phyloP scores from a whole-genome alignment of 1,140 invertebrate genomes.

The Paracyclopina nana region DNA sequence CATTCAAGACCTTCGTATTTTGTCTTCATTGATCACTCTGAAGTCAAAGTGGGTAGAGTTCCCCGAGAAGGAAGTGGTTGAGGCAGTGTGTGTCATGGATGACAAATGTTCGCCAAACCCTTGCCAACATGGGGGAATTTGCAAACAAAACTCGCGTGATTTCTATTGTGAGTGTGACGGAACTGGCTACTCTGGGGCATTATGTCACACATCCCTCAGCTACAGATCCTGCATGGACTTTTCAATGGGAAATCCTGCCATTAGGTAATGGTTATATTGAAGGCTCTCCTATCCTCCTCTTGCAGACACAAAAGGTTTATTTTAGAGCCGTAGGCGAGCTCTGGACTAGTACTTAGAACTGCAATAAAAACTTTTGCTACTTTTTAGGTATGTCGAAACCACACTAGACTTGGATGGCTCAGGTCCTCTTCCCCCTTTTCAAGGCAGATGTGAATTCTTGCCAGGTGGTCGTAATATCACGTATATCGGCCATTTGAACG shows the following conservation, averaged over 20 bases:
- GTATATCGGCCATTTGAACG: slow-evolving; percentile 50
- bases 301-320: too few relatives aligned
- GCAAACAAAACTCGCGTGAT: slow-evolving; percentile 68
- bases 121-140: slow-evolving; percentile 78
- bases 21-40: slow-evolving; percentile 61
- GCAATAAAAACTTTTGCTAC: too few relatives aligned
- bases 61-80: slow-evolving; percentile 21
- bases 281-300: too few relatives aligned
- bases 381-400: slow-evolving; percentile 16
- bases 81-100: slow-evolving; percentile 69
- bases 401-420: slow-evolving; percentile 19
- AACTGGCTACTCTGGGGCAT: slow-evolving; percentile 59
- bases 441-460: slow-evolving; percentile 67
- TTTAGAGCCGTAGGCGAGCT: too few relatives aligned
- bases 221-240: slow-evolving; percentile 13
- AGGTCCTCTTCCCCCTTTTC: slow-evolving; percentile 70
- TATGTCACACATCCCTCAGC: slow-evolving; percentile 15
- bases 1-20: slow-evolving; percentile 62
- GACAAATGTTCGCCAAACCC: slow-evolving; percentile 92
- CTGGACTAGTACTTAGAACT: too few relatives aligned
- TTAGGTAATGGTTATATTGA: too few relatives aligned
- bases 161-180: slow-evolving; percentile 74
- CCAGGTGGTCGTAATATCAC: slow-evolving; percentile 53
- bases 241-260: slow-evolving; percentile 10
- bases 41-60: slow-evolving; percentile 37